A percentile compares a stretch with the other conserved stretches of the same genome.
Evolutionary conservation across 2,888 invertebrate species (phyloP).

Genomic region (Mythimna vitellina): DNA sequence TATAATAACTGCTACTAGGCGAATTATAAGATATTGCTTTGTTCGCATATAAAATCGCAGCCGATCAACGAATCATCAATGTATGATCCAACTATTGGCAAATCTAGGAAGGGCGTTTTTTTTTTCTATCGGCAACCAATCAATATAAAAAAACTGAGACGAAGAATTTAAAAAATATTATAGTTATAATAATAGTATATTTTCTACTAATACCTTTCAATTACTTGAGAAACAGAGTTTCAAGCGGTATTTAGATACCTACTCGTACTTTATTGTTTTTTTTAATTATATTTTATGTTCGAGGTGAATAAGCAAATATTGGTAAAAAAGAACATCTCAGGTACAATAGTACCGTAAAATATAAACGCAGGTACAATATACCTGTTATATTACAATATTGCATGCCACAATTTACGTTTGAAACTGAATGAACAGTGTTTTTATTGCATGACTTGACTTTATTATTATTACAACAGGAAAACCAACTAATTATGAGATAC

Average conservation of each 20-base stretch:
- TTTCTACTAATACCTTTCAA: too few species aligned
- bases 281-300: too few species aligned
- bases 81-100: not conserved
- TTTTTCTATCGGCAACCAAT: too few species aligned
- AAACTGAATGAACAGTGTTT: conserved; percentile 54
- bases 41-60: conserved; percentile 7
- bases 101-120: not conserved
- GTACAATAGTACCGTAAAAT: conserved; percentile 3
- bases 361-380: conserved; percentile 9
- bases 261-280: too few species aligned
- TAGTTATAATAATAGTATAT: too few species aligned
- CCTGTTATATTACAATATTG: conserved; percentile 25
- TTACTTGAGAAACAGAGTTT: too few species aligned
- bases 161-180: too few species aligned
- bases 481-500: conserved; percentile 59
- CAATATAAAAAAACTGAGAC: too few species aligned
- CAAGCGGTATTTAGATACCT: too few species aligned
- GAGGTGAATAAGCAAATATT: too few species aligned
- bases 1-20: not conserved
- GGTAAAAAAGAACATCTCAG: too few species aligned
- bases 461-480: conserved; percentile 62
- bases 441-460: conserved; percentile 59
- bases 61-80: not conserved
- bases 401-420: conserved; percentile 35
- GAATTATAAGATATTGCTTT: not conserved